A percentile compares a stretch with the other conserved stretches of the same genome.
phyloP scores from a whole-genome alignment of 1,140 invertebrate genomes.

The Philotrypesis tridentata region DNA sequence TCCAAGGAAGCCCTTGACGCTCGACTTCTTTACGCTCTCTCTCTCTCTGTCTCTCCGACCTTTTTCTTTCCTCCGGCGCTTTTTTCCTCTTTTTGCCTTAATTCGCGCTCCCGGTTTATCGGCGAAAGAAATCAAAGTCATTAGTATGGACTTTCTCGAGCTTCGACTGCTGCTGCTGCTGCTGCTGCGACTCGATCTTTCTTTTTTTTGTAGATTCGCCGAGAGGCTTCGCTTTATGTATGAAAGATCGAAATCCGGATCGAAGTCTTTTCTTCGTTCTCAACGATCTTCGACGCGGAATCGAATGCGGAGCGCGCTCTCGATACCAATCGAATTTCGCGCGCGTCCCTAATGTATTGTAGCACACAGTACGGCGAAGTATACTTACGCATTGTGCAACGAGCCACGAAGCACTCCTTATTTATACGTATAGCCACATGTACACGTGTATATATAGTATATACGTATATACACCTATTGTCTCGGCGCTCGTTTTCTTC shows the following conservation, averaged over 20 bases:
- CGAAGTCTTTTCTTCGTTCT: too few species aligned
- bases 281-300: too few species aligned
- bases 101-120: constrained; percentile 52
- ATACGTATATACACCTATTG: not conserved
- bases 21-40: constrained; percentile 11
- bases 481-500: constrained; percentile 8
- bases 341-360: too few species aligned
- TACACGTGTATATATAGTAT: not conserved
- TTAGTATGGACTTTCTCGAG: constrained; percentile 18
- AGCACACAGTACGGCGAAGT: too few species aligned
- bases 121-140: constrained; percentile 55
- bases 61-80: constrained; percentile 52
- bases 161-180: not conserved
- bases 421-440: not conserved
- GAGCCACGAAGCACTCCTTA: constrained; percentile 1
- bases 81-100: constrained; percentile 53
- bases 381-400: too few species aligned
- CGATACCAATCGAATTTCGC: too few species aligned
- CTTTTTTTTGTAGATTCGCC: not conserved
- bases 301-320: not conserved
- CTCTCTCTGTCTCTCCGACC: not conserved
- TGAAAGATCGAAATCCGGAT: too few species aligned
- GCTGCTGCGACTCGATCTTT: too few species aligned
- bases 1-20: constrained; percentile 33
- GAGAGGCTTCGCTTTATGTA: too few species aligned